A percentile compares a stretch with the other conserved stretches of the same genome.
These are phyloP conservation scores for Melanotaenia nigrans DNA, from an alignment of 2,797 vertebrate species.

Conservation along the genomic window DNA sequence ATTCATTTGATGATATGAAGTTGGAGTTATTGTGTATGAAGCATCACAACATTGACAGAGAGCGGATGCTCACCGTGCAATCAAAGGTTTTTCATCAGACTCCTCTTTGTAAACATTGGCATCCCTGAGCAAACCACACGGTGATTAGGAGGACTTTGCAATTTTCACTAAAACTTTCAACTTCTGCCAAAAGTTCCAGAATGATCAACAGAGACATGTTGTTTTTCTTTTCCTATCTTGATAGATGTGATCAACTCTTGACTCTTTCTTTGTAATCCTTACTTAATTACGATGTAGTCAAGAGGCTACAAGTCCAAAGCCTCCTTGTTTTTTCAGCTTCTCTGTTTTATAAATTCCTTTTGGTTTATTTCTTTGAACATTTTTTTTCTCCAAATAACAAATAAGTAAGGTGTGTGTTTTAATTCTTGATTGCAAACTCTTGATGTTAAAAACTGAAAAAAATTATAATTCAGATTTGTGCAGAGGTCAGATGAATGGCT, in stretches of 20 bases:
- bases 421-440: slow-evolving; percentile 24
- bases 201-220: slow-evolving; percentile 77
- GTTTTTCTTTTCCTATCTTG: slow-evolving; percentile 64
- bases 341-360: slow-evolving; percentile 31
- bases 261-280: slow-evolving; percentile 50
- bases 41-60: slow-evolving; percentile 59
- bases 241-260: slow-evolving; percentile 64
- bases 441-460: slow-evolving; percentile 24
- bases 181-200: slow-evolving; percentile 73
- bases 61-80: slow-evolving; percentile 68
- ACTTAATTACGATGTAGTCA: slow-evolving; percentile 45
- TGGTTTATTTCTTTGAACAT: slow-evolving; percentile 20
- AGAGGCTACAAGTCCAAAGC: slow-evolving; percentile 35
- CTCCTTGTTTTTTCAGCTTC: slow-evolving; percentile 46
- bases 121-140: slow-evolving; percentile 73
- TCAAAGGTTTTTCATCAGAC: slow-evolving; percentile 77
- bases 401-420: background rate
- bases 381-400: background rate
- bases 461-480: slow-evolving; percentile 24
- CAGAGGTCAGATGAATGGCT: slow-evolving; percentile 26
- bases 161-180: slow-evolving; percentile 74
- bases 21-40: slow-evolving; percentile 45
- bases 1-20: slow-evolving; percentile 59
- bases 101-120: slow-evolving; percentile 80
- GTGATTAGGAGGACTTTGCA: slow-evolving; percentile 74